A percentile compares a stretch with the other conserved stretches of the same genome.
Evolutionary conservation across 2,113 vertebrate species (phyloP).

Genomic region (Rynchops niger): DNA sequence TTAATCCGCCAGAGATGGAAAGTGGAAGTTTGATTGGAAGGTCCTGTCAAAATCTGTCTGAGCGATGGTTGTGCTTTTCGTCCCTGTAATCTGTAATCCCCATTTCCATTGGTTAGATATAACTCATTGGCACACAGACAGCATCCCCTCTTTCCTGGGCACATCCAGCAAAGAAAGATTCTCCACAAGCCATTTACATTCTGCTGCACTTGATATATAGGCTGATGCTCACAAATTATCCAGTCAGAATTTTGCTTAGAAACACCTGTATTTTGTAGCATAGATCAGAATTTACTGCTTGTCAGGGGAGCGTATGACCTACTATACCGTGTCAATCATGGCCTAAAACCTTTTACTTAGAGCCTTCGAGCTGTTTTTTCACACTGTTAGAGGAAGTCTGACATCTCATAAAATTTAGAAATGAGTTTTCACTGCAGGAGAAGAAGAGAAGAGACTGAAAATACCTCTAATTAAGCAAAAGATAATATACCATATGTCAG

Average conservation of each 20-base stretch:
- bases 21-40: conserved; percentile 52
- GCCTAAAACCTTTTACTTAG: conserved; percentile 49
- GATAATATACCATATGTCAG: not conserved
- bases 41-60: conserved; percentile 52
- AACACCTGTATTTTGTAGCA: conserved; percentile 66
- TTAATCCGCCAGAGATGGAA: conserved; percentile 21
- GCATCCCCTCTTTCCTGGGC: not conserved
- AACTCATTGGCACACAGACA: conserved; percentile 51
- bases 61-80: conserved; percentile 58
- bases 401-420: conserved; percentile 70
- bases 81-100: conserved; percentile 59
- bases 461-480: conserved; percentile 38
- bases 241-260: conserved; percentile 41
- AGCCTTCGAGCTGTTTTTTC: conserved; percentile 48
- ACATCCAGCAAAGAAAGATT: conserved; percentile 27
- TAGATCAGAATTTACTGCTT: conserved; percentile 61
- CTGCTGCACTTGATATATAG: conserved; percentile 49
- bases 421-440: conserved; percentile 13
- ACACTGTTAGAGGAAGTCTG: conserved; percentile 43
- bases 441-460: not conserved
- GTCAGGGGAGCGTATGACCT: conserved; percentile 42
- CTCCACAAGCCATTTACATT: conserved; percentile 5
- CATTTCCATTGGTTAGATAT: conserved; percentile 25
- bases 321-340: conserved; percentile 51
- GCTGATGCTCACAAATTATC: conserved; percentile 61